phyloP scores from a whole-genome alignment of 2,888 invertebrate species.

The Boloria euphrosyne region DNA sequence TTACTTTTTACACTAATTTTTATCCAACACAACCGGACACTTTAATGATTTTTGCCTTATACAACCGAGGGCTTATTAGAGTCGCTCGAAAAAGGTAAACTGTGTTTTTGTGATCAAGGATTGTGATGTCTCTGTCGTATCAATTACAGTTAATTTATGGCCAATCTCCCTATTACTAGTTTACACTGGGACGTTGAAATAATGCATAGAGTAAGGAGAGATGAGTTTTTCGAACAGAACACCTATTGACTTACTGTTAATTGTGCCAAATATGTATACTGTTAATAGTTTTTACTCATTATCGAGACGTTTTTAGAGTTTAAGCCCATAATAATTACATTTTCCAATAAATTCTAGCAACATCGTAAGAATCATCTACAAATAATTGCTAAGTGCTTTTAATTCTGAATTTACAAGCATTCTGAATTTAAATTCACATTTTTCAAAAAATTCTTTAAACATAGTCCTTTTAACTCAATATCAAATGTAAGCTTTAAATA shows the following conservation, averaged over 20 bases:
- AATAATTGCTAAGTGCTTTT: neutral
- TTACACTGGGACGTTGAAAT: slow-evolving; percentile 28
- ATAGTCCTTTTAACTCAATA: too few relatives aligned
- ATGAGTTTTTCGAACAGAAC: slow-evolving; percentile 19
- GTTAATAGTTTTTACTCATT: slow-evolving; percentile 12
- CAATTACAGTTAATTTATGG: slow-evolving; percentile 42
- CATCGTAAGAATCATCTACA: neutral
- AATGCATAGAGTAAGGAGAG: slow-evolving; percentile 15
- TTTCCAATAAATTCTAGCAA: slow-evolving; percentile 3
- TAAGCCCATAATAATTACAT: slow-evolving; percentile 1
- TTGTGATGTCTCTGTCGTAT: slow-evolving; percentile 44
- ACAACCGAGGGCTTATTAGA: slow-evolving; percentile 40
- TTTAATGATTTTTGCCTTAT: slow-evolving; percentile 45
- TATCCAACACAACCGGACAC: slow-evolving; percentile 40
- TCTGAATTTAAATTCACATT: neutral
- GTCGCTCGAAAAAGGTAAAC: slow-evolving; percentile 39
- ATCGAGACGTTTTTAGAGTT: neutral
- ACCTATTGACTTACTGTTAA: slow-evolving; percentile 22
- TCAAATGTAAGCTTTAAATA: too few relatives aligned
- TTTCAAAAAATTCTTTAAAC: neutral
- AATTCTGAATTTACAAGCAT: neutral
- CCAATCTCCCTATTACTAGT: slow-evolving; percentile 38
- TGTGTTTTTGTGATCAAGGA: slow-evolving; percentile 36
- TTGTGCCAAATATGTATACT: slow-evolving; percentile 25
- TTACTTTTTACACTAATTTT: slow-evolving; percentile 41